phyloP scores from a whole-genome alignment of 2,888 invertebrate species.

The Polymixis lichenea region DNA sequence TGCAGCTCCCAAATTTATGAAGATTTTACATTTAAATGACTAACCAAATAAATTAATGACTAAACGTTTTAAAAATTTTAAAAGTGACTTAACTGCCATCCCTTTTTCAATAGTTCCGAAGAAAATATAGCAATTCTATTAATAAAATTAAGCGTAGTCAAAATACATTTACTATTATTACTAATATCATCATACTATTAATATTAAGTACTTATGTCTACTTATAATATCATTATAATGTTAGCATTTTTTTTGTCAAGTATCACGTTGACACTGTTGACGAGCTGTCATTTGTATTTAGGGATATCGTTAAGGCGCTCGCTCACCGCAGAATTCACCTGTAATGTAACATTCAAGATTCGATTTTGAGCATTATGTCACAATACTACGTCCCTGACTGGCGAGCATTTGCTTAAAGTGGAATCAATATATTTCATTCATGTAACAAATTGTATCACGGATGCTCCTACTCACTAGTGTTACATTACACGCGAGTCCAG shows the following conservation, averaged over 20 bases:
- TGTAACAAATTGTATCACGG: not conserved
- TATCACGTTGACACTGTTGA: not conserved
- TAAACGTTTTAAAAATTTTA: not conserved
- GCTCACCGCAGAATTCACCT: not conserved
- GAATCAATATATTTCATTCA: not conserved
- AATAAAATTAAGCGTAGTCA: slow-evolving; percentile 47
- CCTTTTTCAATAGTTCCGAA: not conserved
- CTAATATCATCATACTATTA: slow-evolving; percentile 13
- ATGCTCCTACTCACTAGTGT: not conserved
- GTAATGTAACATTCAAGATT: not conserved
- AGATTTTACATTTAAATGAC: not conserved
- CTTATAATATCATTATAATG: not conserved
- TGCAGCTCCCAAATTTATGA: slow-evolving; percentile 15
- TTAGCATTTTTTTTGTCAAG: slow-evolving; percentile 17
- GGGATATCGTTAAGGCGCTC: not conserved
- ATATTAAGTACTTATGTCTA: slow-evolving; percentile 45
- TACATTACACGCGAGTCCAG: not conserved
- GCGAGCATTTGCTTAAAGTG: not conserved
- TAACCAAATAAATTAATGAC: slow-evolving; percentile 3
- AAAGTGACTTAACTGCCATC: not conserved
- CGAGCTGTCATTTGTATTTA: slow-evolving; percentile 6
- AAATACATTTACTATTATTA: slow-evolving; percentile 37
- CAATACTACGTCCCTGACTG: not conserved
- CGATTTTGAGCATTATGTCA: not conserved
- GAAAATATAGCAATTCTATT: slow-evolving; percentile 7